Base-by-base conservation (phyloP, 2,888 invertebrate genomes). In the Molorchus minor region DNA sequence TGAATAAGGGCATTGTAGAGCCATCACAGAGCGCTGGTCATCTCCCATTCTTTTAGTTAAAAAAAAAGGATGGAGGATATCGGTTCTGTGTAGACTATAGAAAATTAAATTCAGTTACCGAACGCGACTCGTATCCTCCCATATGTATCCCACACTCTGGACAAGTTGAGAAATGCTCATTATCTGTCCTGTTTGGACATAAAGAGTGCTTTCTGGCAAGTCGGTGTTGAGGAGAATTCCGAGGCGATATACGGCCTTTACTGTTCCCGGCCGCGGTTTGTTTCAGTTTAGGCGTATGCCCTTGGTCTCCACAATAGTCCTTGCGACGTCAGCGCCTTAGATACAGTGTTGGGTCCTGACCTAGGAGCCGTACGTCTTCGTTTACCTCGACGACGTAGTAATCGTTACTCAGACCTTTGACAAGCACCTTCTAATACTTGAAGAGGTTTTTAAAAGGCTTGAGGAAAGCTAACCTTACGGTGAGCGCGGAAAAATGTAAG, bases 41-140 rank as follows among this genome's bases (percentile, higher is more conserved):
- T 67, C 69, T 1, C 71, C 72, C 0, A 68, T 72, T 0, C 55
- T 72, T 2, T 56, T 75, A 1, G 61, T 73, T 29, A 66, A 69
- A 0, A 64, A 60, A 13, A n/a, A 67, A 72, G 13, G 70, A 74
- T 53, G 68, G 64, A 0, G 61, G 45, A 0, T 72, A 67, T 33
- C 47, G 75, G 1, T 74, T 77, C 21, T 73, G 74, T 35, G 67
- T 77, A 0, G 75, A 76, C 41, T 75, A 65, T 41, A 40, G 76
- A 0, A 64, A 69, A 20, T 45, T 77, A 0, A 79, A 77, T 56
- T 19, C 43, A 2, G 73, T 75, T 0, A 74, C 75, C 0, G 62
- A 70, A 41, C 64, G 68, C 12, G 72, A 76, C 52, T 73, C 73
- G 0, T 75, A 77, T 58, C 76, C 75, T 1, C 17, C 77, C 68